Evolutionary conservation across 2,113 vertebrate species (phyloP), one percentile per base, ranked within the genome.

Genomic region (Chroicocephalus ridibundus): DNA sequence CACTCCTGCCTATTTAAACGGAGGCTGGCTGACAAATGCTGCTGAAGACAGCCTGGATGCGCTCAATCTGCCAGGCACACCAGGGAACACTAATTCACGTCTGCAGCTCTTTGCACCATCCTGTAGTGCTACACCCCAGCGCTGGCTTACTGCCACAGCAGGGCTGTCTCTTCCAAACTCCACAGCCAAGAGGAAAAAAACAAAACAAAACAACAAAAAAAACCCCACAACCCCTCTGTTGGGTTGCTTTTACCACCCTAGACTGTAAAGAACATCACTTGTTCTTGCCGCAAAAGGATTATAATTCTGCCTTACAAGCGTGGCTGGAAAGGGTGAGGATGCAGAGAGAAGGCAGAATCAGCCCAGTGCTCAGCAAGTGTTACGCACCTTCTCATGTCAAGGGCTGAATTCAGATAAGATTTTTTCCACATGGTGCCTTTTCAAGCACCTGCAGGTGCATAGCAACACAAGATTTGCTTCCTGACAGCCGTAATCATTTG

Each of bases 11-110:
- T 79, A 22, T 85, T 95, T 76, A 79, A 47, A 49, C 6, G 49
- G 49, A 85, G 62, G 78, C 95, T 96, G 62, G 81, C 95, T 96
- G 87, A 91, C 38, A 88, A 96, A 95, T 40, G 62, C 91, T 92
- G 75, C 86, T 69, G 82, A 82, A 92, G 90, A 82, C 79, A 93
- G 86, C 10, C 29, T 66, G 91, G 64, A 57, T 90, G 88, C 82
- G 44, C 40, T 77, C 94, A 79, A 46, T 77, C 82, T 81, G 93
- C 68, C 86, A 94, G 76, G 88, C 86, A 92, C 88, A 90, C 58
- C 94, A 81, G 83, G 91, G 88, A 88, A 62, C 64, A 20, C 51
- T 74, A 86, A 94, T 77, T 92, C 88, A 62, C 61, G 68, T 74
- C 83, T 81, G 88, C 83, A 77, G 88, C 72, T 89, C 88, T 83